Evolutionary conservation across 2,888 invertebrate genomes (phyloP).

Genomic region (Xestia ashworthii): DNA sequence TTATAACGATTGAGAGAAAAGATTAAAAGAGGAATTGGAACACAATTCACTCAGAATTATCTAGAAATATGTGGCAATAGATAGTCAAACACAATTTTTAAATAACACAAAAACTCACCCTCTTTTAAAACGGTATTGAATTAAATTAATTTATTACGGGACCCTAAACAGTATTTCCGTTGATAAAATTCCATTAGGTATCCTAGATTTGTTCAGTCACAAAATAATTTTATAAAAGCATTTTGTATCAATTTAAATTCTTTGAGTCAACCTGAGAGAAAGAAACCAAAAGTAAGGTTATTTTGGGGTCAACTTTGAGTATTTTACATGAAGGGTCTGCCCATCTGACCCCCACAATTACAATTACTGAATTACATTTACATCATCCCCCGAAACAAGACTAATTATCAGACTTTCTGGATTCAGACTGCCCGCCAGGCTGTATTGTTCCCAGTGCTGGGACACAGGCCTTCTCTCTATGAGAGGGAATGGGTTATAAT

Average conservation of each 20-base stretch:
- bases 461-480: too few species aligned
- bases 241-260: background rate
- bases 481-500: too few species aligned
- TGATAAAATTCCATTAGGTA: background rate
- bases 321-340: background rate
- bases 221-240: background rate
- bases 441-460: too few species aligned
- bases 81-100: background rate
- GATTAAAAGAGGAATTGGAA: background rate
- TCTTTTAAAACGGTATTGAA: background rate
- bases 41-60: background rate
- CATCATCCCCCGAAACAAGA: background rate
- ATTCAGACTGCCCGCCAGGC: background rate
- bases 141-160: constrained; percentile 11
- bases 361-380: background rate
- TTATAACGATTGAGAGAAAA: background rate
- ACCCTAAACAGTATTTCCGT: background rate
- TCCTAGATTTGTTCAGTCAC: background rate
- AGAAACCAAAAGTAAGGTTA: background rate
- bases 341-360: background rate
- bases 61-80: background rate
- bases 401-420: background rate
- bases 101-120: background rate
- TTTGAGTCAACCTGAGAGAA: background rate
- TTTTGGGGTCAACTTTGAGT: background rate